Percentiles rank a stretch among this genome's conserved stretches.
Evolutionary conservation across 2,113 vertebrate genomes (phyloP).

Genomic region (Myxocyprinus asiaticus): DNA sequence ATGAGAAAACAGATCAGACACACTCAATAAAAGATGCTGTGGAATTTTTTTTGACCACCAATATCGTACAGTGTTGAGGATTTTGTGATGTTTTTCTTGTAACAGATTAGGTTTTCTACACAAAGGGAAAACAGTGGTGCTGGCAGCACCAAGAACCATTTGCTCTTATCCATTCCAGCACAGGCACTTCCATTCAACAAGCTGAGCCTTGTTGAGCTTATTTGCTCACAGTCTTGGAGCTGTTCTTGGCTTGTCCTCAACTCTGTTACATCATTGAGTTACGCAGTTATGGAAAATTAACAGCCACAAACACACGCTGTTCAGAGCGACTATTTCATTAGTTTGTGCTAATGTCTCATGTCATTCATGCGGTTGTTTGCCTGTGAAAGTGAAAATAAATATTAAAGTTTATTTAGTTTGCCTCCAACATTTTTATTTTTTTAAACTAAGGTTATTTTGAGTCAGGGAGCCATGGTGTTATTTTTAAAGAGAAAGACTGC

Average conservation of each 20-base stretch:
- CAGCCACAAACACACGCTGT: constrained; percentile 57
- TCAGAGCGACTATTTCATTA: constrained; percentile 51
- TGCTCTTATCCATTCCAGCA: constrained; percentile 71
- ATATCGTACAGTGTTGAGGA: background rate
- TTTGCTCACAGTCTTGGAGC: constrained; percentile 71
- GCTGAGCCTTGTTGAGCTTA: constrained; percentile 72
- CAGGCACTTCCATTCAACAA: constrained; percentile 70
- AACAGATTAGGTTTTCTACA: constrained; percentile 25
- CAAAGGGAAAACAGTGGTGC: constrained; percentile 43
- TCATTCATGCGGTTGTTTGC: constrained; percentile 17
- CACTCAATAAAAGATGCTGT: background rate
- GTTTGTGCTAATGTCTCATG: constrained; percentile 35
- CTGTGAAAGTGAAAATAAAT: constrained; percentile 36
- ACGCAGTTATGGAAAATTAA: constrained; percentile 71
- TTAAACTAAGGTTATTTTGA: background rate
- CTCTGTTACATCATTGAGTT: constrained; percentile 72
- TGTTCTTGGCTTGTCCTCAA: constrained; percentile 63
- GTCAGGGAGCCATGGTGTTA: background rate
- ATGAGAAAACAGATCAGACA: background rate
- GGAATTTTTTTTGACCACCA: no score
- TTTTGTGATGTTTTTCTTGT: background rate
- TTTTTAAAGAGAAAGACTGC: background rate
- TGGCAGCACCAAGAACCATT: constrained; percentile 60
- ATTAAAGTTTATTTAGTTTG: background rate
- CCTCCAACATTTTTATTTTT: background rate